A percentile compares a stretch with the other conserved stretches of the same genome.
These are phyloP conservation scores for Ondatra zibethicus DNA, from an alignment of 2,113 vertebrate species.

Conservation along the genomic window DNA sequence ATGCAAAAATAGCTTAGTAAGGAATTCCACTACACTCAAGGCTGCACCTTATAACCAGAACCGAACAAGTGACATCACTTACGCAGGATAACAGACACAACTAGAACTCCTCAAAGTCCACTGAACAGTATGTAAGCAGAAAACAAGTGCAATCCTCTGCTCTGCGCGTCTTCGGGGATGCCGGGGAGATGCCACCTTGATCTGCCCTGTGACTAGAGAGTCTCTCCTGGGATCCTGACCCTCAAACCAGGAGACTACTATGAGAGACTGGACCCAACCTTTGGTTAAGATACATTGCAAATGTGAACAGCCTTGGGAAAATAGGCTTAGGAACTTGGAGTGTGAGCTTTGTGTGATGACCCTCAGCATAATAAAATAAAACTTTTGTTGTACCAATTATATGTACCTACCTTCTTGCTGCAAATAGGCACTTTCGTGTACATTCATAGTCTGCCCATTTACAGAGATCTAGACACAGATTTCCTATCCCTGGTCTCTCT, in stretches of 20 bases:
- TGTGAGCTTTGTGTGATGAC: background rate
- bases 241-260: background rate
- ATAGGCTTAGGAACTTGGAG: background rate
- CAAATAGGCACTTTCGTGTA: background rate
- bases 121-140: background rate
- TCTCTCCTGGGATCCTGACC: background rate
- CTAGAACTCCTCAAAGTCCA: background rate
- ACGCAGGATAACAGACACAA: background rate
- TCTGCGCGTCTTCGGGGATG: background rate
- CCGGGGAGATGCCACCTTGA: background rate
- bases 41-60: background rate
- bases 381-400: background rate
- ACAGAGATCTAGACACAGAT: fast-evolving
- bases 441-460: background rate
- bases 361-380: background rate
- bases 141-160: background rate
- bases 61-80: background rate
- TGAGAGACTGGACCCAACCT: background rate
- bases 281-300: background rate
- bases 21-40: background rate
- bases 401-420: background rate
- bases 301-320: background rate
- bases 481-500: background rate
- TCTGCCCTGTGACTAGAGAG: background rate
- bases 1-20: background rate